Percentiles rank a stretch among this genome's conserved stretches.
Conservation (phyloP, 2,888 invertebrate genomes). For the Pterostichus madidus region DNA sequence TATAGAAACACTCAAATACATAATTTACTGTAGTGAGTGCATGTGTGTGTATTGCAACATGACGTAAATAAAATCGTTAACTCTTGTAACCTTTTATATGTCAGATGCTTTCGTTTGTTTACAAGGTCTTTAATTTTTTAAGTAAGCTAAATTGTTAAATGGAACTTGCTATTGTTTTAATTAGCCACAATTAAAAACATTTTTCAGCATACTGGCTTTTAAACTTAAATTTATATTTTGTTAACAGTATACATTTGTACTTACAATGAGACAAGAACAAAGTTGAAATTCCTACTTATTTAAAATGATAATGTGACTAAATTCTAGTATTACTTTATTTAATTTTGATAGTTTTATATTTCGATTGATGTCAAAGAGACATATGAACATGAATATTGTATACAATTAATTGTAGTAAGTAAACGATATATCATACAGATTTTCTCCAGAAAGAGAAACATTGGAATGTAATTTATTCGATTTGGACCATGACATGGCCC, state of each 20-base stretch:
- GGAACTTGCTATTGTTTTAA: constrained; percentile 28
- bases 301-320: no score
- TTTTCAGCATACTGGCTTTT: constrained; percentile 5
- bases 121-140: constrained; percentile 14
- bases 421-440: not conserved
- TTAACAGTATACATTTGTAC: not conserved
- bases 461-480: constrained; percentile 54
- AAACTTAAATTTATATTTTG: not conserved
- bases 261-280: not conserved
- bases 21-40: not conserved
- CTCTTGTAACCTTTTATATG: constrained; percentile 22
- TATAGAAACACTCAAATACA: no score
- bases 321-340: no score
- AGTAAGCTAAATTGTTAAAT: constrained; percentile 28
- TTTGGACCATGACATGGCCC: constrained; percentile 56
- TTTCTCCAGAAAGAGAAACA: constrained; percentile 15
- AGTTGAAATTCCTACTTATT: not conserved
- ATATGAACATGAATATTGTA: not conserved
- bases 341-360: no score
- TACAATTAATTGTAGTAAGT: no score
- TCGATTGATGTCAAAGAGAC: not conserved
- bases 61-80: constrained; percentile 42
- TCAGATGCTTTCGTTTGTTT: constrained; percentile 41
- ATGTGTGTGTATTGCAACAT: not conserved
- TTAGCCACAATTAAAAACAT: constrained; percentile 17